These are phyloP conservation scores for Crenichthys baileyi DNA, from an alignment of 2,797 vertebrate genomes.

Conservation along the genomic window DNA sequence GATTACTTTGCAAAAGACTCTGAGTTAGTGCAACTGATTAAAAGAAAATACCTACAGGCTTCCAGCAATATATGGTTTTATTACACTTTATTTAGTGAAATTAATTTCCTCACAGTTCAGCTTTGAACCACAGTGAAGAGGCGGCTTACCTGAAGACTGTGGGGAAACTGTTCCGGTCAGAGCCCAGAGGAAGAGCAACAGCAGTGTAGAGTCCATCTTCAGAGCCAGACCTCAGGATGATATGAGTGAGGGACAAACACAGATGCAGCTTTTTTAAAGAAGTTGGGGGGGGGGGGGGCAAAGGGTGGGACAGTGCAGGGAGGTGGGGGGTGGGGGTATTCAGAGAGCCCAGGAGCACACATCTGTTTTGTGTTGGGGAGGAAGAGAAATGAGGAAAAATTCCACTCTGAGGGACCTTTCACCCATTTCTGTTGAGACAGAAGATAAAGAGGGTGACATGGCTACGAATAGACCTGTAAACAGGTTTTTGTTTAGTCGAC, in stretches of 20 bases:
- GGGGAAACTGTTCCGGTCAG: slow-evolving; percentile 64
- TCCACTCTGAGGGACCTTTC: slow-evolving; percentile 80
- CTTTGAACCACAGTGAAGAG: background rate
- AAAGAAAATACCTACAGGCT: background rate
- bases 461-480: background rate
- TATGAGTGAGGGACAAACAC: slow-evolving; percentile 66
- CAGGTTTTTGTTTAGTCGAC: slow-evolving; percentile 4
- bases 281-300: slow-evolving; percentile 28
- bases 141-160: slow-evolving; percentile 68
- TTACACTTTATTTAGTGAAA: background rate
- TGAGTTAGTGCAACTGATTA: background rate
- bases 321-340: slow-evolving; percentile 22
- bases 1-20: background rate
- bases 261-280: slow-evolving; percentile 66
- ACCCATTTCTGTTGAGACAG: slow-evolving; percentile 80
- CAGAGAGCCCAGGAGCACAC: slow-evolving; percentile 67
- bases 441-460: slow-evolving; percentile 47
- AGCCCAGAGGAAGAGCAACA: slow-evolving; percentile 78
- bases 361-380: slow-evolving; percentile 79
- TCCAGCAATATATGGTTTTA: background rate
- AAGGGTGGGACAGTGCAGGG: slow-evolving; percentile 27
- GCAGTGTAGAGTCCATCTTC: slow-evolving; percentile 78
- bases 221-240: slow-evolving; percentile 57
- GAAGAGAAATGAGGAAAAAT: slow-evolving; percentile 72
- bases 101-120: background rate